These are phyloP conservation scores for Hyperopisus bebe DNA, from an alignment of 2,113 vertebrate genomes.

Conservation along the genomic window DNA sequence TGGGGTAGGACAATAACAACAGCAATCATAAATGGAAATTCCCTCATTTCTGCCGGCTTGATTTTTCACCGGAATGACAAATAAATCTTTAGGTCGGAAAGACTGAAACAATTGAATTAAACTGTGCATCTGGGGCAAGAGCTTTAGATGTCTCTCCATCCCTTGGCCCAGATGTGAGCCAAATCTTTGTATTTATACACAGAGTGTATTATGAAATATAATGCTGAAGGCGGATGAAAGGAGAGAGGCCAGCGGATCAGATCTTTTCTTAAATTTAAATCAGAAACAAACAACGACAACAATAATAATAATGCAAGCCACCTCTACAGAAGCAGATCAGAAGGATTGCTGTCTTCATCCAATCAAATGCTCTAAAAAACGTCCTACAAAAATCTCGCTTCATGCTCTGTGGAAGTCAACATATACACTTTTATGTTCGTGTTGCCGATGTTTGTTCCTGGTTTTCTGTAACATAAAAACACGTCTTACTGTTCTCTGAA, in stretches of 20 bases:
- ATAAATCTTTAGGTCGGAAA: slow-evolving; percentile 65
- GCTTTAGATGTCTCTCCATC: slow-evolving; percentile 50
- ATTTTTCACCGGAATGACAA: slow-evolving; percentile 59
- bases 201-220: slow-evolving; percentile 22
- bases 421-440: not conserved
- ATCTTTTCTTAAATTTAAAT: slow-evolving; percentile 19
- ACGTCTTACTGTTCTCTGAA: not conserved
- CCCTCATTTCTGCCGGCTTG: slow-evolving; percentile 36
- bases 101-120: slow-evolving; percentile 65
- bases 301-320: not conserved
- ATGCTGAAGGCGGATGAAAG: not conserved
- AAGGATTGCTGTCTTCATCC: not conserved
- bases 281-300: not conserved
- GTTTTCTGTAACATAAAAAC: not conserved
- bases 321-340: not conserved
- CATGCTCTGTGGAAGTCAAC: not conserved
- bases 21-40: slow-evolving; percentile 55
- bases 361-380: not conserved
- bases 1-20: slow-evolving; percentile 54
- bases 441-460: not conserved
- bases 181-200: slow-evolving; percentile 47
- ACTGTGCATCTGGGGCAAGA: slow-evolving; percentile 56
- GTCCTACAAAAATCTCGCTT: not conserved
- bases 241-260: slow-evolving; percentile 3
- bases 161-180: slow-evolving; percentile 51